phyloP scores from a whole-genome alignment of 2,113 vertebrate species.

The Tenebrosternarchus preto region DNA sequence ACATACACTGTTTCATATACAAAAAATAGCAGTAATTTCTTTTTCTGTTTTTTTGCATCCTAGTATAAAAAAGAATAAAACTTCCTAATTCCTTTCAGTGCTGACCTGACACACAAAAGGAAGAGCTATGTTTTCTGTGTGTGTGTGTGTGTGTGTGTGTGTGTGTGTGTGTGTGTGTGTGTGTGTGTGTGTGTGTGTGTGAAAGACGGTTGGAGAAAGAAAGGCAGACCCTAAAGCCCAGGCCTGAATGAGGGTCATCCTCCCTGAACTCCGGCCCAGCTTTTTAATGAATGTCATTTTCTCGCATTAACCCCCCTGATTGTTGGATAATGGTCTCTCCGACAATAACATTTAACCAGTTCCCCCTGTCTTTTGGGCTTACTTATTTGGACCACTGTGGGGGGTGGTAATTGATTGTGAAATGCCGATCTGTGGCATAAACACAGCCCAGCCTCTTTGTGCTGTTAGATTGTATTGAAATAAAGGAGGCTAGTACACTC shows the following conservation, averaged over 20 bases:
- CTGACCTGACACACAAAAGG: slow-evolving; percentile 12
- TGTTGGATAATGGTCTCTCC: slow-evolving; percentile 87
- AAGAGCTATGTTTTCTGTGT: neutral
- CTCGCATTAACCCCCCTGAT: slow-evolving; percentile 77
- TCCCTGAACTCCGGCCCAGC: slow-evolving; percentile 78
- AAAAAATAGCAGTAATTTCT: slow-evolving; percentile 19
- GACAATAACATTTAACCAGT: slow-evolving; percentile 88
- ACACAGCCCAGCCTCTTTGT: slow-evolving; percentile 71
- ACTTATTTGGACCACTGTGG: slow-evolving; percentile 78
- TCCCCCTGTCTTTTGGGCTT: slow-evolving; percentile 76
- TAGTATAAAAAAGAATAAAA: slow-evolving; percentile 32
- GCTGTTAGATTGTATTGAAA: slow-evolving; percentile 37
- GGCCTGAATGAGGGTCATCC: slow-evolving; percentile 86
- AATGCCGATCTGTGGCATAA: slow-evolving; percentile 72
- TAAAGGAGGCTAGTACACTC: neutral
- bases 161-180: slow-evolving; percentile 37
- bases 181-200: slow-evolving; percentile 57
- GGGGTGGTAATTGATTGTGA: slow-evolving; percentile 73
- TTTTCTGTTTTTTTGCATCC: slow-evolving; percentile 26
- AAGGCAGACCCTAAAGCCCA: slow-evolving; percentile 70
- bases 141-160: slow-evolving; percentile 33
- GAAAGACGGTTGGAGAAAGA: neutral
- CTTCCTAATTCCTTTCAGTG: slow-evolving; percentile 9
- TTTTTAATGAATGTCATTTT: slow-evolving; percentile 87
- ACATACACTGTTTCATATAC: slow-evolving; percentile 22